Evolutionary conservation across 2,113 vertebrate genomes (phyloP).

Genomic region (Cavia porcellus): DNA sequence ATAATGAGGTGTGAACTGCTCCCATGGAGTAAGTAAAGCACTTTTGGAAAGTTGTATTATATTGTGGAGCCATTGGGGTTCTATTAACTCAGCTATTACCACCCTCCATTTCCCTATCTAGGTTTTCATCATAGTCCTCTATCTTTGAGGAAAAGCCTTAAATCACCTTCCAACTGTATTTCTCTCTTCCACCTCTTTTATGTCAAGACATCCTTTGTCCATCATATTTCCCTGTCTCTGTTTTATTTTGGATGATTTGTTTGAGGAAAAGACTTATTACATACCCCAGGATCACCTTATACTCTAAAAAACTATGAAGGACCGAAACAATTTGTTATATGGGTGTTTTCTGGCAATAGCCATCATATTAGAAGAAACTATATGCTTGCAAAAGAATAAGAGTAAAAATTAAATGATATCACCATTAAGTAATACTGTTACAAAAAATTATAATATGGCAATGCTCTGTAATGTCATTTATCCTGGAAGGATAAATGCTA

Average conservation of each 20-base stretch:
- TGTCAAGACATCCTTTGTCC: background rate
- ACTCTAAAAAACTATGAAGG: conserved; percentile 9
- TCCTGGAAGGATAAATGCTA: background rate
- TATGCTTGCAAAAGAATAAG: background rate
- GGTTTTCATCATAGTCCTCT: background rate
- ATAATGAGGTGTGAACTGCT: conserved; percentile 58
- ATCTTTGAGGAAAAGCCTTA: background rate
- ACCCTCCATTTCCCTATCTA: background rate
- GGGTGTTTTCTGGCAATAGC: background rate
- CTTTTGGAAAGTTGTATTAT: conserved; percentile 31
- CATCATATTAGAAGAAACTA: background rate
- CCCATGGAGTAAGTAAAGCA: conserved; percentile 62
- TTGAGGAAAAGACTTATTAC: background rate
- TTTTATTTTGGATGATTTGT: background rate
- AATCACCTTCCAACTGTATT: background rate
- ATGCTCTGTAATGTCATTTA: background rate
- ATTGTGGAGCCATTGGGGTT: background rate
- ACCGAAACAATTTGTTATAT: background rate
- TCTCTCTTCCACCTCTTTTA: background rate
- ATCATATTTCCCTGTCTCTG: background rate
- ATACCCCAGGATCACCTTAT: background rate
- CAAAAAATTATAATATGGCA: background rate
- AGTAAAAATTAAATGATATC: background rate
- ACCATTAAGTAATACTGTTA: background rate
- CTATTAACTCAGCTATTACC: background rate